Evolutionary conservation across 2,113 vertebrate species (phyloP).

Genomic region (Apodemus speciosus): DNA sequence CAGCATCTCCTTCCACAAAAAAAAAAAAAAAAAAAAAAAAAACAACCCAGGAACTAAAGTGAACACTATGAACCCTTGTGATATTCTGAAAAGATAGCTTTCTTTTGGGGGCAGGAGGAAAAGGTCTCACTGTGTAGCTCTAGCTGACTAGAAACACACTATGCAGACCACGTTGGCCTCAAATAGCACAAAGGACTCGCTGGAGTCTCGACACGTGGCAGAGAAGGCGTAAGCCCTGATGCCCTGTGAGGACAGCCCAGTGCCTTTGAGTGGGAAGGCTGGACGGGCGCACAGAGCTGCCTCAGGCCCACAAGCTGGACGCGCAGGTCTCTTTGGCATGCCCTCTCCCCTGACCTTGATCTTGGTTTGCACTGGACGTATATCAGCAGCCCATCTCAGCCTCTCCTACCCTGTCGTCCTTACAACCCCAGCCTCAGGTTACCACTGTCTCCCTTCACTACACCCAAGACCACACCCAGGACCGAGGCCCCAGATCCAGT

Average conservation of each 20-base stretch:
- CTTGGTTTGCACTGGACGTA: neutral
- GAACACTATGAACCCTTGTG: neutral
- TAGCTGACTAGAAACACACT: neutral
- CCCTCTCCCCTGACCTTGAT: too few species aligned
- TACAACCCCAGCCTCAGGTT: neutral
- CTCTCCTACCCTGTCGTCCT: neutral
- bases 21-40: too few species aligned
- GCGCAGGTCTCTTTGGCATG: neutral
- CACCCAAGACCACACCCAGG: neutral
- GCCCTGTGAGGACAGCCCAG: neutral
- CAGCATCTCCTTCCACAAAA: neutral
- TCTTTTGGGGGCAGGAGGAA: neutral
- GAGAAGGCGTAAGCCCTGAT: neutral
- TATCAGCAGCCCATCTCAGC: neutral
- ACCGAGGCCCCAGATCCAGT: neutral
- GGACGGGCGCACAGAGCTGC: neutral
- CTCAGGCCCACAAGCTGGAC: neutral
- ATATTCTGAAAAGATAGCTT: neutral
- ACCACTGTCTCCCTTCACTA: fast-evolving
- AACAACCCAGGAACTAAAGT: neutral
- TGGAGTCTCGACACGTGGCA: neutral
- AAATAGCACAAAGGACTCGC: neutral
- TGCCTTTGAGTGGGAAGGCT: neutral
- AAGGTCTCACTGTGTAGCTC: neutral
- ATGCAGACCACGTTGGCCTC: neutral